phyloP scores from a whole-genome alignment of 2,113 vertebrate genomes.

The Sterna hirundo region DNA sequence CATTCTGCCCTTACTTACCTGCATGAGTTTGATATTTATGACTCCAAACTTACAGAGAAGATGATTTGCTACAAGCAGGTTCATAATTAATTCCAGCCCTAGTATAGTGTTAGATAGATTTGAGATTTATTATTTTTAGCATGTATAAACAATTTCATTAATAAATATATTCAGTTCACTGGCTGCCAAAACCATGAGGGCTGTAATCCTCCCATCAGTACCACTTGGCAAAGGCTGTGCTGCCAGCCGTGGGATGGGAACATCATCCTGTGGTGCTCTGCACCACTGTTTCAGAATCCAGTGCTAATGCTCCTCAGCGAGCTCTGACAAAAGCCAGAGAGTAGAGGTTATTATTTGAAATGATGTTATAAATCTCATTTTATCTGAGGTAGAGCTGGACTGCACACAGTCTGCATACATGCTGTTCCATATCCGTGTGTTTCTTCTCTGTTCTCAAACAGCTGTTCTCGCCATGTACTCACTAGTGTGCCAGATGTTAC shows the following conservation, averaged over 20 bases:
- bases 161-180: neutral
- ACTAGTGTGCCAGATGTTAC: constrained; percentile 24
- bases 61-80: neutral
- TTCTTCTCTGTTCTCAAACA: constrained; percentile 11
- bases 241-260: neutral
- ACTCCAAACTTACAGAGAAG: neutral
- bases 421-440: neutral
- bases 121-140: neutral
- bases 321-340: neutral
- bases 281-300: neutral
- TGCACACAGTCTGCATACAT: neutral
- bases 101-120: neutral
- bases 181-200: neutral
- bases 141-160: neutral
- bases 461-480: constrained; percentile 11
- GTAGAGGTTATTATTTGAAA: neutral
- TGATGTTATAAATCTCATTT: neutral
- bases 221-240: neutral
- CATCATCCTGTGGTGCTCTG: neutral
- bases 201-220: neutral
- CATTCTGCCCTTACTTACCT: neutral
- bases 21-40: neutral
- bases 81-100: constrained; percentile 21
- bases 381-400: neutral
- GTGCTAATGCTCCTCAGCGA: neutral